phyloP scores from a whole-genome alignment of 2,113 vertebrate genomes.

The Cygnus atratus region DNA sequence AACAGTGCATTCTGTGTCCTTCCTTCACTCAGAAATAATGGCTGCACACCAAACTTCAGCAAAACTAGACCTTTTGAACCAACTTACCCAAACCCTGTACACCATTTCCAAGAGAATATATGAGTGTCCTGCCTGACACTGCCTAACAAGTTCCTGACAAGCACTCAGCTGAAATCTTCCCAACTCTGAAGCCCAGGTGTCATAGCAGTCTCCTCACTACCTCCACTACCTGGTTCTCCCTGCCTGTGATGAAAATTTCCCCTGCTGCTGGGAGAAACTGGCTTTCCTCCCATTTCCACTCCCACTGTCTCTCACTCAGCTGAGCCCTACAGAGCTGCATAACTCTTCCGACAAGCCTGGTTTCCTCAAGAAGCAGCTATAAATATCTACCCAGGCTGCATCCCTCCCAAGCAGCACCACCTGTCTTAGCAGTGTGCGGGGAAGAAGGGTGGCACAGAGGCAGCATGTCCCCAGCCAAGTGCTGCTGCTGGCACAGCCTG shows the following conservation, averaged over 20 bases:
- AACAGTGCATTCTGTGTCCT: background rate
- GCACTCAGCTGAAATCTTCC: background rate
- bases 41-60: background rate
- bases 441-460: background rate
- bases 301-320: background rate
- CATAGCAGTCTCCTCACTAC: background rate
- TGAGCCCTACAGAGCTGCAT: background rate
- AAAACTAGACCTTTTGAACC: background rate
- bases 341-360: background rate
- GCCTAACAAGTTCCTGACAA: background rate
- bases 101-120: background rate
- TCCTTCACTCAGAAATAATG: background rate
- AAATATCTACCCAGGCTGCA: background rate
- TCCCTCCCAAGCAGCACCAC: background rate
- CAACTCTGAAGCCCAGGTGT: background rate
- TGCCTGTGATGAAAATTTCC: background rate
- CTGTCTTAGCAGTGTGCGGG: background rate
- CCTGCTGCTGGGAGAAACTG: background rate
- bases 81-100: accelerated
- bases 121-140: background rate
- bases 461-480: background rate
- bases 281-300: background rate
- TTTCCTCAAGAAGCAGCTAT: background rate
- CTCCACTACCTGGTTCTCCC: background rate
- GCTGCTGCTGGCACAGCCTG: background rate